Conservation (phyloP, 92 coral and sea anemone species). For the Zoanthus sansibaricus region DNA sequence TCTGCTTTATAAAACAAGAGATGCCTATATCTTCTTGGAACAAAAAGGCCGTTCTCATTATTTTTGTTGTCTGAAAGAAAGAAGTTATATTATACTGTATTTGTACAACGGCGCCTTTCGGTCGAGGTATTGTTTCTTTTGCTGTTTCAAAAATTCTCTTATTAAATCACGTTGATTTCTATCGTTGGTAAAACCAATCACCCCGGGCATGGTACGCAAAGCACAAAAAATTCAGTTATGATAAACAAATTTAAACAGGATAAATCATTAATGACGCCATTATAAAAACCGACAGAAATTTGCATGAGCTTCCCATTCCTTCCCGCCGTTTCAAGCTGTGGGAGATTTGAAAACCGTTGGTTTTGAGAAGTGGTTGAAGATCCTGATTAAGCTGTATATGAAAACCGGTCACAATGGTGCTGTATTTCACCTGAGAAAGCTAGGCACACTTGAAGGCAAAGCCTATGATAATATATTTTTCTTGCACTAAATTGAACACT, state of each 20-base stretch:
- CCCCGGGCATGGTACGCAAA: background rate
- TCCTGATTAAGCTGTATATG: background rate
- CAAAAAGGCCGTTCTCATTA: background rate
- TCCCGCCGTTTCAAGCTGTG: slow-evolving; percentile 12
- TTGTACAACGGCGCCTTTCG: background rate
- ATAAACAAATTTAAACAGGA: slow-evolving; percentile 46
- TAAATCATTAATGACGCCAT: slow-evolving; percentile 52
- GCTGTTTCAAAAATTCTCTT: background rate
- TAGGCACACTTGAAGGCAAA: background rate
- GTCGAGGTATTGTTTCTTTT: background rate
- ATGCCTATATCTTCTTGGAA: background rate
- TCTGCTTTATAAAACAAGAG: background rate
- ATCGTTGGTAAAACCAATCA: slow-evolving; percentile 1
- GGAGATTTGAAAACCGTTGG: background rate
- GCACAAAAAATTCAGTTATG: slow-evolving; percentile 23
- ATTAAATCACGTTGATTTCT: background rate
- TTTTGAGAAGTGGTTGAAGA: background rate
- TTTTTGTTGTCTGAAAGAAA: slow-evolving; percentile 23
- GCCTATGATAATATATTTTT: background rate
- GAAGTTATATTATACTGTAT: slow-evolving; percentile 3
- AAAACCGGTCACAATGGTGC: background rate
- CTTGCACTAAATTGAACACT: background rate
- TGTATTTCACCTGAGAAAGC: background rate
- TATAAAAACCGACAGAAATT: slow-evolving; percentile 48
- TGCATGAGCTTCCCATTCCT: slow-evolving; percentile 30